Percentiles rank a stretch among this genome's conserved stretches.
Evolutionary conservation across 2,797 vertebrate genomes (phyloP).

Genomic region (Bufotes viridis): DNA sequence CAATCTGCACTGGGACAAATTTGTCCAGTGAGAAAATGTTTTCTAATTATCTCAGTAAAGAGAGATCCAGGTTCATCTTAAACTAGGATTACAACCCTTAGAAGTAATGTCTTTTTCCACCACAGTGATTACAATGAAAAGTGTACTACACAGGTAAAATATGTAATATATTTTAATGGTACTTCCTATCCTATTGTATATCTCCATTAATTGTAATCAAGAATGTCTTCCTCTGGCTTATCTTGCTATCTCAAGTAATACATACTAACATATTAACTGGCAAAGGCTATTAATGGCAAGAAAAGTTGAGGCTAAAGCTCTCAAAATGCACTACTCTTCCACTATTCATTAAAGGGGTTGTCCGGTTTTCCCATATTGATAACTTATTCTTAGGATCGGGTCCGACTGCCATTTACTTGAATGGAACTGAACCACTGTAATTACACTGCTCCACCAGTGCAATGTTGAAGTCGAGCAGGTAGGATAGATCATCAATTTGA

Average conservation of each 20-base stretch:
- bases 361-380: too few relatives aligned
- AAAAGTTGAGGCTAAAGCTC: neutral
- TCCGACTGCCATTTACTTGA: too few relatives aligned
- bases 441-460: too few relatives aligned
- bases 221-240: neutral
- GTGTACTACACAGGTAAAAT: neutral
- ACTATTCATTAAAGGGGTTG: too few relatives aligned
- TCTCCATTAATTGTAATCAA: neutral
- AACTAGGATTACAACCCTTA: constrained; percentile 20
- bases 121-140: neutral
- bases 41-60: constrained; percentile 39
- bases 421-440: too few relatives aligned
- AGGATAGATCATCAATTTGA: too few relatives aligned
- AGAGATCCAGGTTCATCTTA: neutral
- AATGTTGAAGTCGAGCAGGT: too few relatives aligned
- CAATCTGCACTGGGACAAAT: constrained; percentile 15
- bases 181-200: neutral
- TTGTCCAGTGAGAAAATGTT: constrained; percentile 17
- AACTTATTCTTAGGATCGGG: too few relatives aligned
- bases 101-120: neutral
- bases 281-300: neutral
- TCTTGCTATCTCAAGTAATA: neutral
- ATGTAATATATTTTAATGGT: too few relatives aligned
- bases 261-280: neutral
- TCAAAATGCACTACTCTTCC: too few relatives aligned